Evolutionary conservation across 2,797 vertebrate genomes (phyloP).

Genomic region (Mormyrops attenuatus): DNA sequence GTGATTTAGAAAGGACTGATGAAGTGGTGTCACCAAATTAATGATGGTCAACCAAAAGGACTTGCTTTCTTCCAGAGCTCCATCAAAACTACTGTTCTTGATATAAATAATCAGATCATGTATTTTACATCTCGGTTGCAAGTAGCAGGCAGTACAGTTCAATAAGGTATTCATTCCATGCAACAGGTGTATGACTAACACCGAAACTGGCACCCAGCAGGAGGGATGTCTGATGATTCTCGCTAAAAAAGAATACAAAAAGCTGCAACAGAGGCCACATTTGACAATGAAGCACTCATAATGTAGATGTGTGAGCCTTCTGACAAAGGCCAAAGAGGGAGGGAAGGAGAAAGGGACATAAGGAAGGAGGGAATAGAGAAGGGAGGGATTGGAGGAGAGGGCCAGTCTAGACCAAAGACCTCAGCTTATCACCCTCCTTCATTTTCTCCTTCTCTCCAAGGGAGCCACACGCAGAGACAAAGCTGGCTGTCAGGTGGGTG

Average conservation of each 20-base stretch:
- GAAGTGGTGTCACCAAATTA: background rate
- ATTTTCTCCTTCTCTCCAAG: slow-evolving; percentile 25
- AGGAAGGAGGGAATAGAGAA: slow-evolving; percentile 45
- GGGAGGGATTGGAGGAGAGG: slow-evolving; percentile 7
- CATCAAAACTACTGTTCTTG: background rate
- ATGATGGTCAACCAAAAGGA: background rate
- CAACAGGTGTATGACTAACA: background rate
- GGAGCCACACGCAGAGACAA: slow-evolving; percentile 4
- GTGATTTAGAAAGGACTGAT: too few relatives aligned
- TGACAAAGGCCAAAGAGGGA: slow-evolving; percentile 3
- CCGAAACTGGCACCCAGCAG: background rate
- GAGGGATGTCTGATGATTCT: background rate
- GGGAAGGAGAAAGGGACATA: background rate
- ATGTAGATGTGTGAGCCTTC: background rate
- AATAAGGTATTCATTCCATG: background rate
- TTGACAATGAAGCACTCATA: background rate
- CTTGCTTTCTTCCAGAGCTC: background rate
- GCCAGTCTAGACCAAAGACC: slow-evolving; percentile 40
- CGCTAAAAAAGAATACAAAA: background rate
- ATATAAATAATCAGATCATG: background rate
- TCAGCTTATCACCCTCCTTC: slow-evolving; percentile 28
- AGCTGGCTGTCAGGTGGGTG: slow-evolving; percentile 34
- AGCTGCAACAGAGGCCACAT: background rate
- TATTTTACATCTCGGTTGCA: background rate
- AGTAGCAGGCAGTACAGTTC: background rate